Evolutionary conservation across 2,797 vertebrate species (phyloP).

Genomic region (Heliangelus exortis): DNA sequence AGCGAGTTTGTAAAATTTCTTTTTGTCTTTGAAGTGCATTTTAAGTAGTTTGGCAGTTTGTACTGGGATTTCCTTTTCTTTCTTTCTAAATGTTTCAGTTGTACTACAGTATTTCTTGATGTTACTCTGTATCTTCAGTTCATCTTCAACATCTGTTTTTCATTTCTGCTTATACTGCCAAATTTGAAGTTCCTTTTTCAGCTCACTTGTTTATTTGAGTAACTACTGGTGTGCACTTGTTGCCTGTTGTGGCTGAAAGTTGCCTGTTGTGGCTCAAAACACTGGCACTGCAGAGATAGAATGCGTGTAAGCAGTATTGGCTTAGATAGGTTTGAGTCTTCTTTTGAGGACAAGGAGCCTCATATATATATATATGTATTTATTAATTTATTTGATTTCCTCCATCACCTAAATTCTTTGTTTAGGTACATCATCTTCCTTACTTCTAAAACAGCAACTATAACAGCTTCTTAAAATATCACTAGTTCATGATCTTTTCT

Average conservation of each 20-base stretch:
- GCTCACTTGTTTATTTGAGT: neutral
- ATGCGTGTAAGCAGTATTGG: neutral
- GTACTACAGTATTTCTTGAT: neutral
- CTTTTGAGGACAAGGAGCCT: neutral
- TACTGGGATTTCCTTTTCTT: neutral
- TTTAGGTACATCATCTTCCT: neutral
- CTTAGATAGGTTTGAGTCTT: neutral
- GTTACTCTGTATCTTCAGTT: neutral
- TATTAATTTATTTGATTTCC: neutral
- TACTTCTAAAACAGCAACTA: neutral
- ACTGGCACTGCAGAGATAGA: neutral
- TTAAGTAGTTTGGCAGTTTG: neutral
- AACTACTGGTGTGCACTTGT: neutral
- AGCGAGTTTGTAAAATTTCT: neutral
- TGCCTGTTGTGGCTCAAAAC: neutral
- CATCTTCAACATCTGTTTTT: constrained; percentile 6
- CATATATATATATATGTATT: neutral
- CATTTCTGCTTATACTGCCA: neutral
- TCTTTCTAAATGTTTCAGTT: neutral
- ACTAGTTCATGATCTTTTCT: neutral
- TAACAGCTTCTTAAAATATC: neutral
- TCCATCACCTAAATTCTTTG: neutral
- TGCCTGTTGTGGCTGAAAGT: neutral
- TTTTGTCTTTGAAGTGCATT: neutral
- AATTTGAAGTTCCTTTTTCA: neutral